Conservation (phyloP, 2,888 invertebrate genomes). For the Aethes cnicana region DNA sequence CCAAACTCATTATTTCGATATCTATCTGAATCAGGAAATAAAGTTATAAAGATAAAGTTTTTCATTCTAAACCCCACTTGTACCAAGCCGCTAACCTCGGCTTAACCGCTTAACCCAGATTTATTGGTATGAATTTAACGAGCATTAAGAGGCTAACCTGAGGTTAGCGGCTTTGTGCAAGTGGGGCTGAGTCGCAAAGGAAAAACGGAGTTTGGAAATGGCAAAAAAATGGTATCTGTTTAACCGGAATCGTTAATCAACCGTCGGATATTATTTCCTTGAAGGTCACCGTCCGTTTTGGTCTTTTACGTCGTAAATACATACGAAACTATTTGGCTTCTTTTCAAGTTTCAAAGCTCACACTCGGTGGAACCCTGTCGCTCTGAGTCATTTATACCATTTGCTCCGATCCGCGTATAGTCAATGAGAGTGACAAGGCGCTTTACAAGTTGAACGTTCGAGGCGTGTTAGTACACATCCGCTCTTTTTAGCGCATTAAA, state of each 20-base stretch:
- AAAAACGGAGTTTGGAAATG: neutral
- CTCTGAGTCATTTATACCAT: neutral
- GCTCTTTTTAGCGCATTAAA: neutral
- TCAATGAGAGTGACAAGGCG: neutral
- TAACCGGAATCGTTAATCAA: no score
- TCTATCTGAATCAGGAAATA: no score
- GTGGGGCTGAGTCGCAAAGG: no score
- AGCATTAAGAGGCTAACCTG: no score
- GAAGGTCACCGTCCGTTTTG: constrained; percentile 51
- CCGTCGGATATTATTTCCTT: neutral
- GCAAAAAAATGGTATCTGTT: neutral
- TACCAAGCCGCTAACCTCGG: no score
- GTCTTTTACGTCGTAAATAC: constrained; percentile 41
- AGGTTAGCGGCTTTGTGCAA: no score
- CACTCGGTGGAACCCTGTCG: neutral
- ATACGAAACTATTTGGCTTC: constrained; percentile 35
- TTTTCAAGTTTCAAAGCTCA: constrained; percentile 16
- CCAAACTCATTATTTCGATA: no score
- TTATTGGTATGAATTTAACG: no score
- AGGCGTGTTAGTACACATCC: neutral
- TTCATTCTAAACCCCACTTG: no score
- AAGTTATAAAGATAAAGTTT: no score
- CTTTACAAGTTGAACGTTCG: neutral
- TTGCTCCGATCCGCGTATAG: neutral
- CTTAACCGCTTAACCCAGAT: no score